Percentiles rank a stretch among this genome's conserved stretches.
These are phyloP conservation scores for Drosophila lini DNA, from an alignment of 1,140 invertebrate species.

Conservation along the genomic window DNA sequence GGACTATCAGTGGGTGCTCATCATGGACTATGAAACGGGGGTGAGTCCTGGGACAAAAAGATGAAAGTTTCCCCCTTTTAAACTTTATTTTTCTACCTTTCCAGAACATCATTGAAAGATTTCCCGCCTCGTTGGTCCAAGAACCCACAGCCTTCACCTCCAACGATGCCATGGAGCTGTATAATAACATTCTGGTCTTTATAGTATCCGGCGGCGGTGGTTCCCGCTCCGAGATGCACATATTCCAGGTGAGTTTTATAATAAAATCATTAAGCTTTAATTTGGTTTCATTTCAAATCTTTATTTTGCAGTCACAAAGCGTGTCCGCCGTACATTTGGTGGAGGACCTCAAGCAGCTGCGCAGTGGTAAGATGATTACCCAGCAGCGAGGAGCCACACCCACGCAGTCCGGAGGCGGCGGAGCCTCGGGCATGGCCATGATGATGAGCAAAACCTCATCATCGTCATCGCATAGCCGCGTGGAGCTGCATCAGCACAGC, in stretches of 20 bases:
- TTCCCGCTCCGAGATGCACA: constrained; percentile 97
- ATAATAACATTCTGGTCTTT: constrained; percentile 99
- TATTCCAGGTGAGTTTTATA: constrained; percentile 91
- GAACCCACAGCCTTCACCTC: constrained; percentile 99
- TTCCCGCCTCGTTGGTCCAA: constrained; percentile 95
- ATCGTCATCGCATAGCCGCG: constrained; percentile 67
- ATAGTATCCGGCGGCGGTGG: constrained; percentile 90
- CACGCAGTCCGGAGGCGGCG: constrained; percentile 55
- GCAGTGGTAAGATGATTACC: constrained; percentile 89
- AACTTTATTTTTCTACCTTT: constrained; percentile 54
- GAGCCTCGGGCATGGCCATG: constrained; percentile 63
- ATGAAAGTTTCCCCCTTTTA: background rate
- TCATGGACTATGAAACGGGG: constrained; percentile 98
- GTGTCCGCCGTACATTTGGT: constrained; percentile 94
- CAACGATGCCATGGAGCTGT: constrained; percentile 97
- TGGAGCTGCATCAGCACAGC: constrained; percentile 58
- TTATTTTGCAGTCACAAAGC: constrained; percentile 88
- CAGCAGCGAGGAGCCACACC: constrained; percentile 85
- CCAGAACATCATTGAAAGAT: constrained; percentile 97
- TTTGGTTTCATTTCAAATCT: background rate
- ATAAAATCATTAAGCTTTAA: accelerated
- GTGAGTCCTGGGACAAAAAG: constrained; percentile 86
- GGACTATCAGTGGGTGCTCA: constrained; percentile 94
- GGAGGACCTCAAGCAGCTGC: constrained; percentile 92
- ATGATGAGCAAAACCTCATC: constrained; percentile 84